Percentiles rank a stretch among this genome's conserved stretches.
Conservation (phyloP, 2,888 invertebrate species). For the Epirrhoe alternata region DNA sequence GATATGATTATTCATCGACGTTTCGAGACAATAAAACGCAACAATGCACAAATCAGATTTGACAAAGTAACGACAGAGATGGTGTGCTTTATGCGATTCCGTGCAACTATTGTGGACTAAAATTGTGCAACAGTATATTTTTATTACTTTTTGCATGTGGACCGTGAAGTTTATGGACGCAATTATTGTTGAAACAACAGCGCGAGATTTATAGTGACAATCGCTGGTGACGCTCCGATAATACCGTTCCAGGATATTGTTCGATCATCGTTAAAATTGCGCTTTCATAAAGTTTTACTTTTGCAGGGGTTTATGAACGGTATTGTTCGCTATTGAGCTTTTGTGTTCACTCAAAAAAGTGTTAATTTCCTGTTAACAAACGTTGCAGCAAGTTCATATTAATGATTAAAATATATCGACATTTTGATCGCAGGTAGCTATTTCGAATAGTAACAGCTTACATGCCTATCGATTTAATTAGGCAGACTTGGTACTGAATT, state of each 20-base stretch:
- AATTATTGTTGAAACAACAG: constrained; percentile 68
- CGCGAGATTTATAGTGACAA: constrained; percentile 43
- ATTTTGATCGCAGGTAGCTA: neutral
- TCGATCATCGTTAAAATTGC: constrained; percentile 40
- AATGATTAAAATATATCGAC: neutral
- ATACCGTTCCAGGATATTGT: constrained; percentile 39
- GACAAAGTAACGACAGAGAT: constrained; percentile 36
- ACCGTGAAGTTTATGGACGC: constrained; percentile 72
- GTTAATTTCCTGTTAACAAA: neutral
- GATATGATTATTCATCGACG: constrained; percentile 38
- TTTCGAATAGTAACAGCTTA: neutral
- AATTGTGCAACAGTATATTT: constrained; percentile 58
- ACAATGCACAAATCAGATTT: constrained; percentile 33
- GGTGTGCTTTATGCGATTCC: constrained; percentile 36
- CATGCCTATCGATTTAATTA: neutral
- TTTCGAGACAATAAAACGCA: constrained; percentile 34
- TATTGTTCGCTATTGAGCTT: constrained; percentile 20
- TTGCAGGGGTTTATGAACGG: constrained; percentile 29
- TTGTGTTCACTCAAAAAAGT: constrained; percentile 2
- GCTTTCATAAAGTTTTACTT: constrained; percentile 34
- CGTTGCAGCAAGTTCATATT: neutral
- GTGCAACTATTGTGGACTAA: constrained; percentile 38
- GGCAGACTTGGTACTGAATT: neutral
- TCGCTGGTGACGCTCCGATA: constrained; percentile 44
- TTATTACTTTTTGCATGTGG: constrained; percentile 74